Percentiles rank a stretch among this genome's conserved stretches.
Evolutionary conservation across 2,888 invertebrate genomes (phyloP).

Genomic region (Timema podura): DNA sequence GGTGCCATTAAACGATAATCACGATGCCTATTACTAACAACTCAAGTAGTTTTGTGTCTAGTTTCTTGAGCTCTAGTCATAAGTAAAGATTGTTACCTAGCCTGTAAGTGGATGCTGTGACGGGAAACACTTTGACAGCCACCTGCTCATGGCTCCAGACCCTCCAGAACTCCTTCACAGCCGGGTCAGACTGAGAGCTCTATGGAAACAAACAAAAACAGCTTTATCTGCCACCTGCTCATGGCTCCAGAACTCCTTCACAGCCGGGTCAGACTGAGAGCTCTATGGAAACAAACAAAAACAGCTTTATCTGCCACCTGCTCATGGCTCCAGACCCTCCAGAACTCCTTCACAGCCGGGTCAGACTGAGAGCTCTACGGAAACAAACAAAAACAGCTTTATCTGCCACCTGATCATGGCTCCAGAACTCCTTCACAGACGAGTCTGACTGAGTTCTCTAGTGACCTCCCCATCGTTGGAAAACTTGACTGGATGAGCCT

Average conservation of each 20-base stretch:
- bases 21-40: too few species aligned
- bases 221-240: conserved; percentile 17
- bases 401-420: too few species aligned
- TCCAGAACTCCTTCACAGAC: too few species aligned
- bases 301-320: conserved; percentile 16
- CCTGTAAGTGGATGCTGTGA: neutral
- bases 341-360: conserved; percentile 13
- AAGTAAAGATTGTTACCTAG: neutral
- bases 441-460: too few species aligned
- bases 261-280: conserved; percentile 18
- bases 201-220: conserved; percentile 4
- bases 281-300: conserved; percentile 14
- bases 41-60: too few species aligned
- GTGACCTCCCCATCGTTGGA: too few species aligned
- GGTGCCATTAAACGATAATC: too few species aligned
- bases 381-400: too few species aligned
- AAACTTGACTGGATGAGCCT: too few species aligned
- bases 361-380: conserved; percentile 18
- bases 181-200: conserved; percentile 20
- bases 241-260: conserved; percentile 19
- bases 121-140: conserved; percentile 18
- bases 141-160: conserved; percentile 20
- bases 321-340: conserved; percentile 20
- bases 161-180: conserved; percentile 15
- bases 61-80: neutral